A percentile compares a stretch with the other conserved stretches of the same genome.
phyloP scores from a whole-genome alignment of 53 echinoderm and acorn worm genomes.

The Paracentrotus lividus region DNA sequence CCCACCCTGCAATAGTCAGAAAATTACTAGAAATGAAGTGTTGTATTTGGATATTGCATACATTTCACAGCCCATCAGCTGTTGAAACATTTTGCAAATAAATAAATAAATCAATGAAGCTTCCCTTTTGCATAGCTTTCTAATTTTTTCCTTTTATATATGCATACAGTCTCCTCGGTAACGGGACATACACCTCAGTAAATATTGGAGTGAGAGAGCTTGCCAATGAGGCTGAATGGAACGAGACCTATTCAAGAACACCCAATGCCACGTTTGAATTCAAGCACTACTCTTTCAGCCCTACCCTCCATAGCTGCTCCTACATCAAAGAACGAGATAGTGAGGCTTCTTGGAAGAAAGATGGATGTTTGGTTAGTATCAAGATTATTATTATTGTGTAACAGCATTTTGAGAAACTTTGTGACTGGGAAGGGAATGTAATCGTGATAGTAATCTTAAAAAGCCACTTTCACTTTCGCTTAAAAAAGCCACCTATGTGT shows the following conservation, averaged over 20 bases:
- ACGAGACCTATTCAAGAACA: constrained; percentile 18
- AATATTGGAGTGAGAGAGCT: constrained; percentile 59
- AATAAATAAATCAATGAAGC: too few species aligned
- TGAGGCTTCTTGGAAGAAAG: constrained; percentile 60
- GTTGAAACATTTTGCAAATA: too few species aligned
- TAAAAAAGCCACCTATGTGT: too few species aligned
- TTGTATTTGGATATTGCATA: too few species aligned
- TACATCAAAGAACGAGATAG: constrained; percentile 71
- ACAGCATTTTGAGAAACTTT: too few species aligned
- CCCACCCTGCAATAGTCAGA: too few species aligned
- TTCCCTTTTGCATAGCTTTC: background rate
- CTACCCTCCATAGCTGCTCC: constrained; percentile 55
- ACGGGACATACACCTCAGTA: background rate
- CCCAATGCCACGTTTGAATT: constrained; percentile 48
- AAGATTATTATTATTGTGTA: too few species aligned
- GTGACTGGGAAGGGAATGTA: too few species aligned
- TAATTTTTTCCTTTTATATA: too few species aligned
- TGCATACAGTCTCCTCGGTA: background rate
- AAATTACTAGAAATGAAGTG: too few species aligned
- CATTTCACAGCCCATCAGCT: too few species aligned
- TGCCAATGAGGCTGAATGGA: constrained; percentile 45
- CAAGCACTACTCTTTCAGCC: constrained; percentile 52
- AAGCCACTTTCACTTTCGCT: background rate
- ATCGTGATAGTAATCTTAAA: too few species aligned
- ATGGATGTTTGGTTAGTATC: constrained; percentile 77